Evolutionary conservation across 2,888 invertebrate genomes (phyloP).

Genomic region (Caenorhabditis doughertyi): DNA sequence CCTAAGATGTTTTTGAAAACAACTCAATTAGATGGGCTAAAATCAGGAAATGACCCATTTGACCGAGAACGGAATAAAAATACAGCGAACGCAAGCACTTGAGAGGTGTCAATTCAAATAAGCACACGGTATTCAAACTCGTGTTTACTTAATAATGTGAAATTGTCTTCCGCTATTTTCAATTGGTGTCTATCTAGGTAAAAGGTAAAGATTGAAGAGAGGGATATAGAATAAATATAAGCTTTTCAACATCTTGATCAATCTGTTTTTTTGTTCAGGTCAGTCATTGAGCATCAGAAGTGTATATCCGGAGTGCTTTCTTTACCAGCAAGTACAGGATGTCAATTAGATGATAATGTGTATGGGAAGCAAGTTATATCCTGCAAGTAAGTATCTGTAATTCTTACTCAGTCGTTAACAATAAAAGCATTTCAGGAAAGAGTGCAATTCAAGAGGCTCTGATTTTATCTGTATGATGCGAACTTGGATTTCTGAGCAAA

Average conservation of each 20-base stretch:
- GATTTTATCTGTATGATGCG: slow-evolving; percentile 80
- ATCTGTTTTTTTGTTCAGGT: slow-evolving; percentile 47
- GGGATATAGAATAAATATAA: slow-evolving; percentile 42
- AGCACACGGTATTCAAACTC: slow-evolving; percentile 52
- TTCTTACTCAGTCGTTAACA: not conserved
- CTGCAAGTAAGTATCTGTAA: slow-evolving; percentile 69
- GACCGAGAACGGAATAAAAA: slow-evolving; percentile 17
- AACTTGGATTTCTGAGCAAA: slow-evolving; percentile 81
- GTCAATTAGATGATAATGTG: slow-evolving; percentile 56
- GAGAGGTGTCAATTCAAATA: slow-evolving; percentile 69
- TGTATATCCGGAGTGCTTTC: slow-evolving; percentile 76
- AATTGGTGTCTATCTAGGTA: slow-evolving; percentile 38
- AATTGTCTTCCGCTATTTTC: slow-evolving; percentile 59
- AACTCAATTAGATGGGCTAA: not conserved
- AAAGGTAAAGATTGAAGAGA: slow-evolving; percentile 21
- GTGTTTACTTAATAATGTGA: slow-evolving; percentile 61
- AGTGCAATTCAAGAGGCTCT: slow-evolving; percentile 72
- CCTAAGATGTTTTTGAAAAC: slow-evolving; percentile 13
- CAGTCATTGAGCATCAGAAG: slow-evolving; percentile 75
- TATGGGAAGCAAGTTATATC: slow-evolving; percentile 69
- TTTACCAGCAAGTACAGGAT: slow-evolving; percentile 73
- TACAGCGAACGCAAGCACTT: slow-evolving; percentile 53
- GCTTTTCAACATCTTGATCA: slow-evolving; percentile 18
- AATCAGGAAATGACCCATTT: slow-evolving; percentile 42
- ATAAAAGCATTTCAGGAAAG: slow-evolving; percentile 72